phyloP scores from a whole-genome alignment of 2,113 vertebrate genomes.

The Notiomystis cincta region DNA sequence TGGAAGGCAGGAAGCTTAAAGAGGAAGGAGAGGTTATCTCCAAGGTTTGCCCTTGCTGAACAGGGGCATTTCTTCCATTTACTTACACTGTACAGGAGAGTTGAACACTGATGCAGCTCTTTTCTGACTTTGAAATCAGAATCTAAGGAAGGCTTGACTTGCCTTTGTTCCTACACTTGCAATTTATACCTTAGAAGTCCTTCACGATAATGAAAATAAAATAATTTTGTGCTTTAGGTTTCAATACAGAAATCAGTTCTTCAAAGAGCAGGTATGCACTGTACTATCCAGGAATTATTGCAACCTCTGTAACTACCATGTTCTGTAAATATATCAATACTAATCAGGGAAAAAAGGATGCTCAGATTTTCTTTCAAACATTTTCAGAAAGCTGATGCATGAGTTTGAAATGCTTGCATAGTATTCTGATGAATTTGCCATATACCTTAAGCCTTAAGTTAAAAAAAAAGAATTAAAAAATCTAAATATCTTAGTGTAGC shows the following conservation, averaged over 20 bases:
- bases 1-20: background rate
- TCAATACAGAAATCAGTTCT: background rate
- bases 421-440: background rate
- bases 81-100: background rate
- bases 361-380: background rate
- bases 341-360: background rate
- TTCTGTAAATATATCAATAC: background rate
- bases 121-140: background rate
- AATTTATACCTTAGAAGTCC: background rate
- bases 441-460: background rate
- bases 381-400: background rate
- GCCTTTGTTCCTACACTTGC: background rate
- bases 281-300: background rate
- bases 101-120: background rate
- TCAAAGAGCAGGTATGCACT: background rate
- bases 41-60: background rate
- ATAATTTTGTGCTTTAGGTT: background rate
- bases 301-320: background rate
- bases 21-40: conserved; percentile 36
- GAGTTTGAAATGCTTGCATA: background rate
- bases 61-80: background rate
- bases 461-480: background rate
- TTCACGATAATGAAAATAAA: background rate
- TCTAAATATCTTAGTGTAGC: conserved; percentile 12
- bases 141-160: background rate